Percentiles rank a stretch among this genome's conserved stretches.
Evolutionary conservation across 2,888 invertebrate genomes (phyloP).

Genomic region (Yponomeuta evonymella): DNA sequence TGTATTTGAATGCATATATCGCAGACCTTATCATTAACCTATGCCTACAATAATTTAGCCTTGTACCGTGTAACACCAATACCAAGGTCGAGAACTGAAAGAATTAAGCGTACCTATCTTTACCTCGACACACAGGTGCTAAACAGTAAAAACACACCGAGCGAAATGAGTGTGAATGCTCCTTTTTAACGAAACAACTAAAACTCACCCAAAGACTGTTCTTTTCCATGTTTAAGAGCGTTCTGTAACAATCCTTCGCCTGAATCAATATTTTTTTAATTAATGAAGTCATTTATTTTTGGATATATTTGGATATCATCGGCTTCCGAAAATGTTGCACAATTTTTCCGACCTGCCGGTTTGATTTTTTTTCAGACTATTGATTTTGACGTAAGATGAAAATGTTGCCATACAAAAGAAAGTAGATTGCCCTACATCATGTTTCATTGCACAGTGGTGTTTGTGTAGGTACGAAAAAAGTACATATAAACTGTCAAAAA

Average conservation of each 20-base stretch:
- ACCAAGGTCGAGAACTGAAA: background rate
- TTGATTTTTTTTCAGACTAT: constrained; percentile 1
- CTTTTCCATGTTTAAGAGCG: constrained; percentile 41
- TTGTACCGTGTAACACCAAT: background rate
- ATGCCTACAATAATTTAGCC: no score
- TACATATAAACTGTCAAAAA: background rate
- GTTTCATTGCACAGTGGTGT: background rate
- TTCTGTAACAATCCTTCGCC: constrained; percentile 46
- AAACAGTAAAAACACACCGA: background rate
- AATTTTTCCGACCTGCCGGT: background rate
- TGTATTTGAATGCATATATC: no score
- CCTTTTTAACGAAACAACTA: background rate
- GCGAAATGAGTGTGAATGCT: background rate
- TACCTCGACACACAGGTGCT: background rate
- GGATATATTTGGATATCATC: background rate
- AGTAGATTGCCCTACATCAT: background rate
- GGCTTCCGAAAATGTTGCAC: background rate
- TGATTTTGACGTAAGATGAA: background rate
- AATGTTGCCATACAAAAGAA: background rate
- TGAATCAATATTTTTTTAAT: constrained; percentile 52
- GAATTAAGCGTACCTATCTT: background rate
- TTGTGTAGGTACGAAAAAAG: background rate
- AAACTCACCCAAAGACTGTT: constrained; percentile 48
- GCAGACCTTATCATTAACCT: no score
- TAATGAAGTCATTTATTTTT: constrained; percentile 41